A percentile compares a stretch with the other conserved stretches of the same genome.
Evolutionary conservation across 2,797 vertebrate genomes (phyloP).

Genomic region (Falco naumanni): DNA sequence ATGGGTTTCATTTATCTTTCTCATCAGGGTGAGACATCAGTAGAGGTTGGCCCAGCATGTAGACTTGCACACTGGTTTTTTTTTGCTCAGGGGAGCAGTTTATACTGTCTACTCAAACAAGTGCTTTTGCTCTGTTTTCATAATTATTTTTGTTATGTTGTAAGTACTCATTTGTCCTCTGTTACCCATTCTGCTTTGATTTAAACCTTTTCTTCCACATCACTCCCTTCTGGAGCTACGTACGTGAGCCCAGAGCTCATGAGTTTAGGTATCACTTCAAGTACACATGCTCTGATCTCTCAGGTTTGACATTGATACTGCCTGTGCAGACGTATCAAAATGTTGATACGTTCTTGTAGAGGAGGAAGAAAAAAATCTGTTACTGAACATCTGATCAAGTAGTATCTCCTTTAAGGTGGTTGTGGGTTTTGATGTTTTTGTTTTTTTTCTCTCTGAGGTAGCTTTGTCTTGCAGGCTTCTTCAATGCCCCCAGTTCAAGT

Average conservation of each 20-base stretch:
- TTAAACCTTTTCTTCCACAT: neutral
- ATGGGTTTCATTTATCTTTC: neutral
- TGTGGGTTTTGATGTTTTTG: neutral
- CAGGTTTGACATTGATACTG: neutral
- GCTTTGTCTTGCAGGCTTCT: neutral
- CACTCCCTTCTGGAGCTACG: neutral
- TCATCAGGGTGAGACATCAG: neutral
- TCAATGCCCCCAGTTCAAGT: neutral
- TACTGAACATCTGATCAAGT: neutral
- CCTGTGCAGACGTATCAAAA: neutral
- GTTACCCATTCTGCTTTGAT: neutral
- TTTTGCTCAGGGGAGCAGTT: neutral
- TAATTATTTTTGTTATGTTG: neutral
- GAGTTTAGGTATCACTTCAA: neutral
- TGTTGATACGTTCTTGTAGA: neutral
- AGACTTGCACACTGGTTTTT: neutral
- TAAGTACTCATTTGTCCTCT: neutral
- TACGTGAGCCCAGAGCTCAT: neutral
- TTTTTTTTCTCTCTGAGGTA: neutral
- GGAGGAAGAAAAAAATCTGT: neutral
- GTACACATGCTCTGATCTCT: neutral
- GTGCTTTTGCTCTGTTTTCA: neutral
- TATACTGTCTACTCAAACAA: neutral
- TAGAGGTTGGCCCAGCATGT: neutral
- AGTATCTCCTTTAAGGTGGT: neutral